Percentiles rank a stretch among this genome's conserved stretches.
These are phyloP conservation scores for Thaumatotibia leucotreta DNA, from an alignment of 1,140 invertebrate species.

Conservation along the genomic window DNA sequence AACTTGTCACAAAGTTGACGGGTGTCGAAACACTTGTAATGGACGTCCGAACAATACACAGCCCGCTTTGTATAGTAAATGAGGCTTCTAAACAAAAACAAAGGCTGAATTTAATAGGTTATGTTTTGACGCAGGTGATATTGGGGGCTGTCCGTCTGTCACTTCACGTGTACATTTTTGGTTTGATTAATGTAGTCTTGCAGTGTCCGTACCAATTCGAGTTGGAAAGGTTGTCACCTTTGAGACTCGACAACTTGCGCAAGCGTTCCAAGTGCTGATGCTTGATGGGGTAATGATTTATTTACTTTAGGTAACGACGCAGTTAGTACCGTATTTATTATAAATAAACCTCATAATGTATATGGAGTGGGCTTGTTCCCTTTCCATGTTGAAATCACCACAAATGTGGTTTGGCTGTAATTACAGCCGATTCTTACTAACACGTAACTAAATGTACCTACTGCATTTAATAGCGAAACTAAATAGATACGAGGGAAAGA, in stretches of 20 bases:
- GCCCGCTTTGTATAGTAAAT: conserved; percentile 45
- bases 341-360: background rate
- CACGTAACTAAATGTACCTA: too few species aligned
- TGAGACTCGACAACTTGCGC: conserved; percentile 15
- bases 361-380: background rate
- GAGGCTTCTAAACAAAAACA: conserved; percentile 58
- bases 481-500: too few species aligned
- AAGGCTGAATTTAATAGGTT: conserved; percentile 44
- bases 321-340: background rate
- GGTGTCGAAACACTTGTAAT: conserved; percentile 61
- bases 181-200: conserved; percentile 51
- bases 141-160: conserved; percentile 44
- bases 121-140: conserved; percentile 55
- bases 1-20: conserved; percentile 58
- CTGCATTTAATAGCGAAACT: too few species aligned
- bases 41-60: conserved; percentile 51
- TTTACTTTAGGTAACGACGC: background rate
- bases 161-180: conserved; percentile 28
- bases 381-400: background rate
- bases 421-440: too few species aligned
- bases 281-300: conserved; percentile 6
- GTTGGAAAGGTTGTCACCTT: conserved; percentile 13
- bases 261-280: conserved; percentile 13
- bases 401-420: background rate
- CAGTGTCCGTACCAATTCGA: conserved; percentile 26